Conservation (phyloP, 2,113 vertebrate genomes). For the Hippocampus abdominalis region DNA sequence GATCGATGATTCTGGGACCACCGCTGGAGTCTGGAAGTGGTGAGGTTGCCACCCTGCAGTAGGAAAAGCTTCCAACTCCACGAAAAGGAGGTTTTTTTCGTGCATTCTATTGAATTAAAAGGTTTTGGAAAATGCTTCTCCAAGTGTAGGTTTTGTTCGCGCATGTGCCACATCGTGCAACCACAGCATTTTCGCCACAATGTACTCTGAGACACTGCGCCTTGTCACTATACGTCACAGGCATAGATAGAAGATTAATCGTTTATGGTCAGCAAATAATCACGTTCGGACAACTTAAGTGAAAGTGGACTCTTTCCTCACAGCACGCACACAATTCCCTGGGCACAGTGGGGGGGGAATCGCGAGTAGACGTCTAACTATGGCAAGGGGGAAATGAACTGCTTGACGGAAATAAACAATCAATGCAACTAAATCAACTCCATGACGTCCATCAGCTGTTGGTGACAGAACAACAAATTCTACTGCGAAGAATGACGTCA, state of each 20-base stretch:
- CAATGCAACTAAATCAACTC: neutral
- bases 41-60: slow-evolving; percentile 34
- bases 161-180: neutral
- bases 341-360: too few species aligned
- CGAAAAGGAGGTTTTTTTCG: slow-evolving; percentile 1
- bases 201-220: too few species aligned
- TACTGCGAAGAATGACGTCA: neutral
- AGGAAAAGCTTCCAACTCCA: slow-evolving; percentile 2
- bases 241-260: too few species aligned
- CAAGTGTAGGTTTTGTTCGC: neutral
- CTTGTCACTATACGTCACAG: too few species aligned
- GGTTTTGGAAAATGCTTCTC: neutral
- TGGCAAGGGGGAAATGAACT: neutral
- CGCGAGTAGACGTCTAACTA: neutral
- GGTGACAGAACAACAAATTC: neutral
- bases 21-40: slow-evolving; percentile 45
- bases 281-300: too few species aligned
- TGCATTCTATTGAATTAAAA: neutral
- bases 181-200: neutral
- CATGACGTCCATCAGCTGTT: neutral
- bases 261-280: too few species aligned
- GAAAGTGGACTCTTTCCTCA: too few species aligned
- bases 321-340: too few species aligned
- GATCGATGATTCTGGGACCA: slow-evolving; percentile 33
- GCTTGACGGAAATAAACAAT: neutral